Conservation (phyloP, 2,888 invertebrate species). For the Pyralis farinalis region DNA sequence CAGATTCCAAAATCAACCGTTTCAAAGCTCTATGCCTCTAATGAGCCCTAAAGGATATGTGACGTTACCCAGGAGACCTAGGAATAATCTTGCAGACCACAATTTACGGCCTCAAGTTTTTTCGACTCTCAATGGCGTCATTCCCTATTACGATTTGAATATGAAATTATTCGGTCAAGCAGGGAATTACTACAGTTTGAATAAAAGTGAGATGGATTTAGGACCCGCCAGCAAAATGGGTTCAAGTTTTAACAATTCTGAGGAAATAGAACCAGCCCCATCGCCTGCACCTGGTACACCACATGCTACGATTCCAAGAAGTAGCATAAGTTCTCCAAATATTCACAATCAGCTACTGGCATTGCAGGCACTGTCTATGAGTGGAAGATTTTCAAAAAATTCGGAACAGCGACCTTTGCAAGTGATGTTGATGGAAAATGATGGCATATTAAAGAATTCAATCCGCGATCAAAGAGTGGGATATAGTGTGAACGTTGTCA, state of each 20-base stretch:
- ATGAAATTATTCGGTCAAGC: conserved; percentile 92
- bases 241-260: conserved; percentile 68
- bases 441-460: conserved; percentile 45
- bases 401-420: conserved; percentile 58
- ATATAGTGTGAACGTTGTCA: conserved; percentile 55
- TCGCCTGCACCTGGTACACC: conserved; percentile 77
- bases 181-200: conserved; percentile 87
- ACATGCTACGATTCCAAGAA: conserved; percentile 66
- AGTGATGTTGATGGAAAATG: conserved; percentile 58
- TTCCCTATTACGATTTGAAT: conserved; percentile 88
- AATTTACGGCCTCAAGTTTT: conserved; percentile 53
- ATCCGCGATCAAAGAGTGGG: conserved; percentile 45
- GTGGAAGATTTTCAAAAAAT: conserved; percentile 35
- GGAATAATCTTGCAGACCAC: conserved; percentile 84
- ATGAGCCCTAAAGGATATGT: conserved; percentile 88
- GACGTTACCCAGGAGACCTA: conserved; percentile 91
- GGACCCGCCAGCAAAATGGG: conserved; percentile 77
- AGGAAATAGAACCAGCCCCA: conserved; percentile 70
- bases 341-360: conserved; percentile 72
- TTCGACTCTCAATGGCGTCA: conserved; percentile 67
- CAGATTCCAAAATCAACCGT: conserved; percentile 83
- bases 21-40: conserved; percentile 76
- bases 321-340: conserved; percentile 76
- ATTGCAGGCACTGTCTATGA: conserved; percentile 58
- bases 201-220: conserved; percentile 84